Evolutionary conservation across 2,888 invertebrate species (phyloP).

Genomic region (Aproaerema taeniolella): DNA sequence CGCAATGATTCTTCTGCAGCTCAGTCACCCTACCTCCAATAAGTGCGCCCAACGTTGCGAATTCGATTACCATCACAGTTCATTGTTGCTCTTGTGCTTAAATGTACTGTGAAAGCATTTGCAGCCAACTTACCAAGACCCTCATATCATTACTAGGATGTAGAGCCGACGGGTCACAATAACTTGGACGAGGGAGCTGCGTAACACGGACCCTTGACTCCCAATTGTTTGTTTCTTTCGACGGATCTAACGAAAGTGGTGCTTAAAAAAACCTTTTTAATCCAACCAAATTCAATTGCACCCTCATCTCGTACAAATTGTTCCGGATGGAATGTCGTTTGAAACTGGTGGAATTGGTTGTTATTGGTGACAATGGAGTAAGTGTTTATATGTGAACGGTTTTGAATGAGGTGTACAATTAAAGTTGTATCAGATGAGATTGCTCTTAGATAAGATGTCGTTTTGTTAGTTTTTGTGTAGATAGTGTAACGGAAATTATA

Average conservation of each 20-base stretch:
- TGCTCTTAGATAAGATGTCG: slow-evolving; percentile 27
- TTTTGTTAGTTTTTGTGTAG: slow-evolving; percentile 7
- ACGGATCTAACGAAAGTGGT: slow-evolving; percentile 18
- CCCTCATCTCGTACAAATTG: slow-evolving; percentile 21
- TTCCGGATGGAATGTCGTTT: slow-evolving; percentile 25
- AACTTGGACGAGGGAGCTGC: slow-evolving; percentile 20
- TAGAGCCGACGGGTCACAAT: slow-evolving; percentile 24
- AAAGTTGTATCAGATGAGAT: slow-evolving; percentile 29
- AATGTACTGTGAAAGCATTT: slow-evolving; percentile 24
- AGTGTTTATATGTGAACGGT: slow-evolving; percentile 50
- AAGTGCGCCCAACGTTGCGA: slow-evolving; percentile 40
- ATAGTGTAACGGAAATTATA: slow-evolving; percentile 17
- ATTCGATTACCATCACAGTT: slow-evolving; percentile 56
- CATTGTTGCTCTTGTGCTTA: slow-evolving; percentile 39
- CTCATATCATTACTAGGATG: slow-evolving; percentile 15
- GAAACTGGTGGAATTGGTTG: slow-evolving; percentile 23
- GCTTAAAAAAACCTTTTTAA: slow-evolving; percentile 20
- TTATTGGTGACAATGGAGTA: slow-evolving; percentile 27
- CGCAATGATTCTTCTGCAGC: no score
- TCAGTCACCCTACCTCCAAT: slow-evolving; percentile 32
- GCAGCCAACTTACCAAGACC: slow-evolving; percentile 29
- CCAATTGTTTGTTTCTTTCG: slow-evolving; percentile 9
- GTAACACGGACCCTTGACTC: slow-evolving; percentile 10
- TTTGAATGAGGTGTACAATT: slow-evolving; percentile 34
- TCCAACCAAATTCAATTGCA: slow-evolving; percentile 27